Evolutionary conservation across 1,140 invertebrate genomes (phyloP).

Genomic region (Drosophila melanica): DNA sequence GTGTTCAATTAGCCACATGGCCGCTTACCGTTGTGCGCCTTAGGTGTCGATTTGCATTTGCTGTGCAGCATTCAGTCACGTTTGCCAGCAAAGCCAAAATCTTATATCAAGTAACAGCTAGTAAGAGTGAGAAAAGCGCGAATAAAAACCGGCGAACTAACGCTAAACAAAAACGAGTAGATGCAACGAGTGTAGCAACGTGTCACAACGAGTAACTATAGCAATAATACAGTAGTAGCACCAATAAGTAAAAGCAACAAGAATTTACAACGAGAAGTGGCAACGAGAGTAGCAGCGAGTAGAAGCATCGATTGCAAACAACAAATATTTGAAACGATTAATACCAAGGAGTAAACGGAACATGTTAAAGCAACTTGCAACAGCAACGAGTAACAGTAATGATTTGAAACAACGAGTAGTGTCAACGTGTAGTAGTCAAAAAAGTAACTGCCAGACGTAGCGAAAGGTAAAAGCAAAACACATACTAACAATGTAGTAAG

Average conservation of each 20-base stretch:
- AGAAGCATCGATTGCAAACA: background rate
- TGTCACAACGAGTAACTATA: too few relatives aligned
- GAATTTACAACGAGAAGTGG: too few relatives aligned
- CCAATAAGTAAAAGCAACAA: background rate
- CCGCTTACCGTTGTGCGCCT: constrained; percentile 18
- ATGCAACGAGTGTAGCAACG: background rate
- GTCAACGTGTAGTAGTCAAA: background rate
- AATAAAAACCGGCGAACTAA: background rate
- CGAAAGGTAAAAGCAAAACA: background rate
- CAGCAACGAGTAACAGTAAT: background rate
- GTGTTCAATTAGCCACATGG: constrained; percentile 64
- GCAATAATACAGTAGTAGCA: background rate
- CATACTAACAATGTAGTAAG: too few relatives aligned
- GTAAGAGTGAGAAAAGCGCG: background rate
- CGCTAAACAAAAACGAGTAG: background rate
- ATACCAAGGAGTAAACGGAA: too few relatives aligned
- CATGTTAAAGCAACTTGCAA: background rate
- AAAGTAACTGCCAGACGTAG: background rate
- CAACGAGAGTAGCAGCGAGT: background rate
- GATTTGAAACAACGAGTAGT: background rate
- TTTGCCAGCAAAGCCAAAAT: constrained; percentile 12
- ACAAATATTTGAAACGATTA: background rate
- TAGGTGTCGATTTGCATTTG: constrained; percentile 71
- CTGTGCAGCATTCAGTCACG: constrained; percentile 65
- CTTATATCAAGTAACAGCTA: background rate